Base-by-base conservation (phyloP, 2,888 invertebrate genomes). In the Phyllotreta striolata region DNA sequence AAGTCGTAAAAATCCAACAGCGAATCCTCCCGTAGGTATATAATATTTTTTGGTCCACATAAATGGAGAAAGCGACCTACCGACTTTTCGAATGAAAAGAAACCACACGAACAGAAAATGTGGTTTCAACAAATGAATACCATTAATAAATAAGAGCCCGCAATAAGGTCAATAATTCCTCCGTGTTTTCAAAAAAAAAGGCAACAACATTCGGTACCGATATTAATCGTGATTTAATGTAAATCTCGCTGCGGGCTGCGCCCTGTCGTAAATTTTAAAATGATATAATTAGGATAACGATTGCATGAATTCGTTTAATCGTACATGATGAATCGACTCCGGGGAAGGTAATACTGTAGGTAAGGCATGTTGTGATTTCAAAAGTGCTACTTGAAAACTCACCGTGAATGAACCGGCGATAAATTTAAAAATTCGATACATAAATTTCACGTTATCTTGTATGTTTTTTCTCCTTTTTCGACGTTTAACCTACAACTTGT, bases 211-310 rank as follows among this genome's bases (percentile, higher is more conserved):
- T 49, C 51, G 38, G 40, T 58, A 58, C 14, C 51, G 58, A 58
- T 58, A 35, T 10, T 58, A 58, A 58, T 58, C 58, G 49, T 58
- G 40, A 58, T 49, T 58, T 58, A 58, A 58, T 58, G 57, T 10
- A 58, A 58, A 58, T 39, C 47, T 47, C 24, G 4, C 34, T n/a
- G 35, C 41, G 34, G 41, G 51, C 49, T 58, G 51, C 40, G 41
- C 58, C 58, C 41, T 58, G 8, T 14, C 49, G 13, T 47, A 58
- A 58, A 39, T 10, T 24, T 44, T 10, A 49, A 7, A 49, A 51
- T 58, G 41, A 41, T 49, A 58, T 40, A 49, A 39, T 37, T 37
- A 13, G 46, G 47, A 47, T 51, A 58, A 58, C 34, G 40, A 58
- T 51, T 58, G 38, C 49, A 58, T 24, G 34, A 35, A 58, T 49